Percentiles rank a stretch among this genome's conserved stretches.
These are phyloP conservation scores for Diadema setosum DNA, from an alignment of 35 echinoderm and acorn worm genomes.

Conservation along the genomic window DNA sequence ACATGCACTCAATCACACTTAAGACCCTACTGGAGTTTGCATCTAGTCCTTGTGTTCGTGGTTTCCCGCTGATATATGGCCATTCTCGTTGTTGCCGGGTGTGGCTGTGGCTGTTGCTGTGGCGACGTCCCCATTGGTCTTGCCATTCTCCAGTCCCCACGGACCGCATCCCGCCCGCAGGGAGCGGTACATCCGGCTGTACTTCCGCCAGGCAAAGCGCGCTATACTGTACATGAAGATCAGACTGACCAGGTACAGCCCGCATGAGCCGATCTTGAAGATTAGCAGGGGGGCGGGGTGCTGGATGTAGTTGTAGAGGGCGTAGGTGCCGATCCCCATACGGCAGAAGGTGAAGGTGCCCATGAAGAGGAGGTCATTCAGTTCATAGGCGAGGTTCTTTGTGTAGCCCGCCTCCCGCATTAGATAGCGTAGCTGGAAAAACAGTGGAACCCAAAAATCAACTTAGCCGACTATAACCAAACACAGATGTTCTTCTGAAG, in stretches of 20 bases:
- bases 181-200: conserved; percentile 33
- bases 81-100: too few relatives aligned
- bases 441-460: neutral
- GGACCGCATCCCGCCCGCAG: neutral
- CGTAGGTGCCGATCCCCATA: conserved; percentile 52
- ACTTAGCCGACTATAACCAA: too few relatives aligned
- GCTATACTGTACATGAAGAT: conserved; percentile 58
- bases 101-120: too few relatives aligned
- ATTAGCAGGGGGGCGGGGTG: conserved; percentile 54
- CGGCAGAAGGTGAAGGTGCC: conserved; percentile 65
- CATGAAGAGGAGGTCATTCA: conserved; percentile 88
- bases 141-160: neutral
- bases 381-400: conserved; percentile 59
- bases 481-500: too few relatives aligned
- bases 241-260: conserved; percentile 70
- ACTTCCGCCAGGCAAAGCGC: conserved; percentile 68
- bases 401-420: conserved; percentile 62
- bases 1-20: too few relatives aligned
- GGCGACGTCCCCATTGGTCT: neutral
- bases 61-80: neutral
- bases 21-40: too few relatives aligned
- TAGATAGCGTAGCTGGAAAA: conserved; percentile 68
- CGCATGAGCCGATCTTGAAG: conserved; percentile 64
- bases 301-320: conserved; percentile 43
- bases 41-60: neutral